Conservation (phyloP, 2,113 vertebrate genomes). For the Mungos mungo region DNA sequence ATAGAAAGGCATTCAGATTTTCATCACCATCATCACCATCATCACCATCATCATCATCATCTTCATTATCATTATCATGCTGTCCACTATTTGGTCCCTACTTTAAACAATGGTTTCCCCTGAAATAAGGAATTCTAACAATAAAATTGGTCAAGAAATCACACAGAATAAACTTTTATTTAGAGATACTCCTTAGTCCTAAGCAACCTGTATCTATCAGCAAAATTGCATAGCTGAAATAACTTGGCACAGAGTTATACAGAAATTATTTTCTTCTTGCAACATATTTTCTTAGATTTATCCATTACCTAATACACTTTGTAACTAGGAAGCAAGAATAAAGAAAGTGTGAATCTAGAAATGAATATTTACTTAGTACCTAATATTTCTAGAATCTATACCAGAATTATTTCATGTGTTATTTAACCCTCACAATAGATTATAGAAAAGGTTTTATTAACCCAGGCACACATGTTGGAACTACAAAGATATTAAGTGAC, state of each 20-base stretch:
- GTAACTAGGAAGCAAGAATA: neutral
- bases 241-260: neutral
- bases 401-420: neutral
- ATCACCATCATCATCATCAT: neutral
- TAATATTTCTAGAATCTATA: neutral
- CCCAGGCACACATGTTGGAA: neutral
- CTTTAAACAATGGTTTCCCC: neutral
- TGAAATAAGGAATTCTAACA: constrained; percentile 10
- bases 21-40: neutral
- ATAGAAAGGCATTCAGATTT: neutral
- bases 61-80: neutral
- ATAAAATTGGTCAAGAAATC: constrained; percentile 11
- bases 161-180: neutral
- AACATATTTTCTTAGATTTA: constrained; percentile 5
- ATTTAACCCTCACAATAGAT: neutral
- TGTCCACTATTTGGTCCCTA: neutral
- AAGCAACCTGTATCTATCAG: neutral
- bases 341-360: constrained; percentile 16
- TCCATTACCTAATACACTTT: neutral
- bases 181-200: neutral
- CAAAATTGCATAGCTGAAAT: neutral
- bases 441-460: constrained; percentile 6
- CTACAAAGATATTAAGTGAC: neutral
- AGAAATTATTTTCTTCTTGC: neutral
- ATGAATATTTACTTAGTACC: neutral